Conservation (phyloP, 92 coral and sea anemone genomes). For the Blastomussa wellsi region DNA sequence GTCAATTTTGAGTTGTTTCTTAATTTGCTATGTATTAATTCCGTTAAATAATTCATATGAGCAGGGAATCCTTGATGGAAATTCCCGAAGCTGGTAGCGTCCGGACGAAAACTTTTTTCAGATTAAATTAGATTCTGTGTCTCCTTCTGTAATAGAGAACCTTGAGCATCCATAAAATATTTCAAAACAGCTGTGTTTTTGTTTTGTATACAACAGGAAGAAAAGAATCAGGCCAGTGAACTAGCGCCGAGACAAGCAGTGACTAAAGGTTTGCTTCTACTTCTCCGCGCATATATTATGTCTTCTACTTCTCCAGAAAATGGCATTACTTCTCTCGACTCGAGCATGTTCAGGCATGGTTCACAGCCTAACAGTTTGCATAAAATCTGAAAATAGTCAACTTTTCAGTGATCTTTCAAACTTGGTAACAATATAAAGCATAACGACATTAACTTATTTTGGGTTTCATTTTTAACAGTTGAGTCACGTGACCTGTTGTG, state of each 20-base stretch:
- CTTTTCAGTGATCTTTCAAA: neutral
- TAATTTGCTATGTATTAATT: neutral
- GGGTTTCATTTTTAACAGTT: constrained; percentile 10
- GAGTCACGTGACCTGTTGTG: constrained; percentile 1
- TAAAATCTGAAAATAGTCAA: neutral
- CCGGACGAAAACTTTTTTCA: neutral
- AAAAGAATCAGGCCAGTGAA: constrained; percentile 13
- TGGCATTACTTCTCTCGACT: neutral
- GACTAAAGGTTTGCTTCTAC: constrained; percentile 10
- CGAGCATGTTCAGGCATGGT: constrained; percentile 18
- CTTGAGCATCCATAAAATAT: constrained; percentile 9
- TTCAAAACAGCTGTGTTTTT: constrained; percentile 8
- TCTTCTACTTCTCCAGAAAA: neutral
- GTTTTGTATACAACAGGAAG: constrained; percentile 18
- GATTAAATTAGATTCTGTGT: neutral
- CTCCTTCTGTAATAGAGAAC: too few species aligned
- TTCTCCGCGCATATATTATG: neutral
- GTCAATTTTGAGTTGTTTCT: neutral
- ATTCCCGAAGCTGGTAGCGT: neutral
- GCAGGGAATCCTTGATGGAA: neutral
- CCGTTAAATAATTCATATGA: neutral
- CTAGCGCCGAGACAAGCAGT: constrained; percentile 23
- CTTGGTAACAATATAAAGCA: constrained; percentile 4
- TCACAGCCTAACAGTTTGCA: constrained; percentile 14
- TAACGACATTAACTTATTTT: neutral